Evolutionary conservation across 2,797 vertebrate genomes (phyloP).

Genomic region (Alca torda): DNA sequence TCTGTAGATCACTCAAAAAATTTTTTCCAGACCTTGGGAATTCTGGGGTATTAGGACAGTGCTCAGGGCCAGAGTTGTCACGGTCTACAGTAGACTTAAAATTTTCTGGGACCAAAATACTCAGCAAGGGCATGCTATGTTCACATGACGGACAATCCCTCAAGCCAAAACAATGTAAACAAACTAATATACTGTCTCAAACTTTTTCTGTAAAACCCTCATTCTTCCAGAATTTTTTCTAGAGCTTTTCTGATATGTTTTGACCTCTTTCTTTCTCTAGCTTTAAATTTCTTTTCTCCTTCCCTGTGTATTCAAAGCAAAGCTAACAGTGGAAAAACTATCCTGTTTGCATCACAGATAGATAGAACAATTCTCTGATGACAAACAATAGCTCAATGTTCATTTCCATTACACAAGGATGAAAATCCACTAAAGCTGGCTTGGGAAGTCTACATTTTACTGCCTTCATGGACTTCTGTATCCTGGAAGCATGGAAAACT

Average conservation of each 20-base stretch:
- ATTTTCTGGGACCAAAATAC: neutral
- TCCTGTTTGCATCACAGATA: neutral
- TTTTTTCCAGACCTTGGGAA: neutral
- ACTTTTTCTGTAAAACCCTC: neutral
- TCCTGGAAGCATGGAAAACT: neutral
- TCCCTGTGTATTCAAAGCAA: neutral
- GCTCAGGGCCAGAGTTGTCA: neutral
- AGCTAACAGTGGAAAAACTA: neutral
- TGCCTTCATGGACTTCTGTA: neutral
- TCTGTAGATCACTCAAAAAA: neutral
- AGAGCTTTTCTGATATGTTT: neutral
- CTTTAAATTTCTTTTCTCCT: neutral
- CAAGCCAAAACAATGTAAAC: neutral
- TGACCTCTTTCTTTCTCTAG: neutral
- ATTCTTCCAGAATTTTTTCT: neutral
- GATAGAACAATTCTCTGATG: neutral
- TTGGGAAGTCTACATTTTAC: neutral
- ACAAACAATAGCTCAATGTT: neutral
- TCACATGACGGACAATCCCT: neutral
- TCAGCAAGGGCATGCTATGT: neutral
- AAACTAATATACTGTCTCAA: neutral
- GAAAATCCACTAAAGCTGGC: neutral
- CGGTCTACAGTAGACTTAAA: neutral
- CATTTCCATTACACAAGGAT: neutral
- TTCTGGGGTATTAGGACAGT: neutral